Evolutionary conservation across 2,113 vertebrate species (phyloP), one percentile per base, ranked within the genome.

Genomic region (Sturnus vulgaris): DNA sequence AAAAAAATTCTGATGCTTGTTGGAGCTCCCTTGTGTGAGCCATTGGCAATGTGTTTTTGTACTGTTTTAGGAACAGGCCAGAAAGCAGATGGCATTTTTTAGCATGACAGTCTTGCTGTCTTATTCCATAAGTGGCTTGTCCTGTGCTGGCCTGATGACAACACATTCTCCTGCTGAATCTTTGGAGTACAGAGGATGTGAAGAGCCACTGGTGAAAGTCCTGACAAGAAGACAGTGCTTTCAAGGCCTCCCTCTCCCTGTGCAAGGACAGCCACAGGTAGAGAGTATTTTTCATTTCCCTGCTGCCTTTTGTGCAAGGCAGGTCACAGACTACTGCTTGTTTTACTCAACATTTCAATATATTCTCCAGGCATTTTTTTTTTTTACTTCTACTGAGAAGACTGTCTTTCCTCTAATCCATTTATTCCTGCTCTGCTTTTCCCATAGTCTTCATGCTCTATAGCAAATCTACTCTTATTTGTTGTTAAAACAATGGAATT

Each of bases 91-190:
- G 61, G 18, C 55, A 60, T 69, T 81, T 85, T 46, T 79, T 52
- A 91, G 24, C 5, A 1, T 81, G 72, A 22, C 42, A 33, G 65
- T 30, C 60, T 78, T 59, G 42, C 33, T 42, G 27, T 30, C 61
- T 85, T 82, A 33, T 46, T 91, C 49, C 65, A 33, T 69, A 79
- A 93, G 70, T 28, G 18, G n/a, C 19, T 53, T 4, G 12, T 85
- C 78, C 27, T 50, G 35, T 31, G 56, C 60, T 91, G 77, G 72
- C 59, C 61, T 24, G 44, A 40, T 47, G 37, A 57, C 69, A 91
- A 28, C 0, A 0, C 0, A 0, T 84, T 56, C 39, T 56, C 28
- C 35, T 55, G 56, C 37, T 0, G 6, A n/a, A 76, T 68, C 0
- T 0, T 8, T 13, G 21, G 16, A 15, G 9, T 23, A 46, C 16